Evolutionary conservation across 2,888 invertebrate genomes (phyloP).

Genomic region (Sesia bembeciformis): DNA sequence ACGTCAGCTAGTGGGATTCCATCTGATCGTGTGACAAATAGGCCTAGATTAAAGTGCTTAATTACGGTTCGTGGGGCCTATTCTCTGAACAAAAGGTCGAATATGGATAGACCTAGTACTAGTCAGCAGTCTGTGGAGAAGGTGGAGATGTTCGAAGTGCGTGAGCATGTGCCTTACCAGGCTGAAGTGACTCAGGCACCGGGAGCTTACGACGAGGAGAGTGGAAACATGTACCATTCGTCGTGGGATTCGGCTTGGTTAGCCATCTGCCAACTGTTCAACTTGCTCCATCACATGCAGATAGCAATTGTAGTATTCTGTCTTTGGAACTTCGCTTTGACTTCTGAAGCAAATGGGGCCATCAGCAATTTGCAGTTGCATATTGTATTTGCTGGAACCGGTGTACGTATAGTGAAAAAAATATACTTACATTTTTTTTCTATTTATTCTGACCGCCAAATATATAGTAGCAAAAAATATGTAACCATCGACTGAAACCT

Average conservation of each 20-base stretch:
- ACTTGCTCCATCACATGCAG: constrained; percentile 61
- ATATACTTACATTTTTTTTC: not conserved
- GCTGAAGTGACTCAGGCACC: constrained; percentile 58
- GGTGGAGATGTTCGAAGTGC: constrained; percentile 59
- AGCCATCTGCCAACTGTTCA: constrained; percentile 57
- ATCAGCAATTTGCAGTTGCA: constrained; percentile 61
- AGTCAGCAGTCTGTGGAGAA: constrained; percentile 44
- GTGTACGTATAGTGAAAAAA: constrained; percentile 42
- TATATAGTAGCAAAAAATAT: too few species aligned
- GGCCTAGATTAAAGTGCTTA: constrained; percentile 2
- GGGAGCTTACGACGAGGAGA: constrained; percentile 54
- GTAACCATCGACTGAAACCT: too few species aligned
- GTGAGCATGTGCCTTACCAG: constrained; percentile 64
- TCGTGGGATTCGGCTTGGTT: constrained; percentile 60
- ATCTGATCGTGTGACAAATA: constrained; percentile 23
- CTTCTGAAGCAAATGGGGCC: constrained; percentile 45
- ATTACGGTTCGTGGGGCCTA: constrained; percentile 32
- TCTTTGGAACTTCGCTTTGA: constrained; percentile 59
- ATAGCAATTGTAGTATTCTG: constrained; percentile 61
- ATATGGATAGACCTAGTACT: constrained; percentile 62
- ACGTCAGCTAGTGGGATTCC: constrained; percentile 22
- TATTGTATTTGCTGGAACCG: constrained; percentile 64
- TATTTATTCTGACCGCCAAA: not conserved
- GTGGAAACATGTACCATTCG: constrained; percentile 36
- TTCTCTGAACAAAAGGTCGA: constrained; percentile 18